Evolutionary conservation across 1,140 invertebrate species (phyloP), one percentile per base, ranked within the genome.

Genomic region (Heliothis subflexa): DNA sequence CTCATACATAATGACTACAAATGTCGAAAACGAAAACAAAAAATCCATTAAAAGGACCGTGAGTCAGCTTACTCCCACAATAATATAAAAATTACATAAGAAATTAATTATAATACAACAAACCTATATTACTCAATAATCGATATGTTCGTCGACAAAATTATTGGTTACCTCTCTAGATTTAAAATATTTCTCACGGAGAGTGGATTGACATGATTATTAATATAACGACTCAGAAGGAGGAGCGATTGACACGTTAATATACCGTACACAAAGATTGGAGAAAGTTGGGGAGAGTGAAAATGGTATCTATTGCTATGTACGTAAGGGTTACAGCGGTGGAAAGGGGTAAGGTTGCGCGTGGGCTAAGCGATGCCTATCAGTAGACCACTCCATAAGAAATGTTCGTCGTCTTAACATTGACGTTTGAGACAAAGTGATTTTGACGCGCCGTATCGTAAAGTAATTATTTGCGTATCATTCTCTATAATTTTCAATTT

Each of bases 231-330:
- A 82, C 78, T 86, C 76, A 74, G 83, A 78, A 86, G 89, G 85
- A 92, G 89, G 86, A 82, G 88, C 89, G 88, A 89, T 93, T 90
- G 91, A 93, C 91, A 91, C 90, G 82, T 92, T 89, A 93, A 91
- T 91, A 88, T 83, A 87, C 83, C 72, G 82, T 78, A 70, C 79
- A 80, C 83, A 81, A 78, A 71, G 55, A 75, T 71, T 62, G 13
- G 45, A 55, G 28, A 45, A 21, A 40, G 40, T 45, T 68, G 4
- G 4, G 16, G 57, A 18, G n/a, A 10, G 16, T 14, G 3, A 68
- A 81, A 76, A 59, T 72, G n/a, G 33, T n/a, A 50, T 54, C 73
- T 89, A 83, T 66, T 1, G 0, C 11, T 1, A 70, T 21, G 61
- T 0, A 1, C 0, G 66, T 86, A 82, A 76, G 59, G 70, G 50